phyloP scores from a whole-genome alignment of 2,113 vertebrate genomes.

The Australoheros scitulus region DNA sequence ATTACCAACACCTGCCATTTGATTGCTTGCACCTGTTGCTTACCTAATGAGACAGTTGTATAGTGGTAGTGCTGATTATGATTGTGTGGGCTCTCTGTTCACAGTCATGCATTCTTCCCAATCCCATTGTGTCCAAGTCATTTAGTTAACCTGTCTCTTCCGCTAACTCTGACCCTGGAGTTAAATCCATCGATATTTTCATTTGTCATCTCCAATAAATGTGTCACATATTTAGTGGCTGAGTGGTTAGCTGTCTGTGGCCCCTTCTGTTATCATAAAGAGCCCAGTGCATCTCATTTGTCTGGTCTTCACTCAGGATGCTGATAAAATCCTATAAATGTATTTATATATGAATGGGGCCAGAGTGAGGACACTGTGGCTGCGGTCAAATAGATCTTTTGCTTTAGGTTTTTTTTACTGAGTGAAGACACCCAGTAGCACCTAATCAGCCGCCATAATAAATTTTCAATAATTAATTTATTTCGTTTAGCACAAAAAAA shows the following conservation, averaged over 20 bases:
- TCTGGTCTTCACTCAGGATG: conserved; percentile 7
- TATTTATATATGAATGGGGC: background rate
- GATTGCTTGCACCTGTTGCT: conserved; percentile 60
- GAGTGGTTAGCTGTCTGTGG: conserved; percentile 44
- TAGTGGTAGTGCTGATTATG: conserved; percentile 34
- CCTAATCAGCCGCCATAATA: too few species aligned
- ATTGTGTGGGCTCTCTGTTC: background rate
- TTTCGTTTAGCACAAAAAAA: too few species aligned
- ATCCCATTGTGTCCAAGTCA: conserved; percentile 1
- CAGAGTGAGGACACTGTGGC: background rate
- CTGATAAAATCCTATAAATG: background rate
- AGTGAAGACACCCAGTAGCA: background rate
- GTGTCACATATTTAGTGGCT: conserved; percentile 54
- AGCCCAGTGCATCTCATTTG: conserved; percentile 36
- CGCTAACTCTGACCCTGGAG: conserved; percentile 34
- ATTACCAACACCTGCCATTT: conserved; percentile 62
- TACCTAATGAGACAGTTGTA: conserved; percentile 24
- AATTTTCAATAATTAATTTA: too few species aligned
- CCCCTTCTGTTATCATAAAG: conserved; percentile 37
- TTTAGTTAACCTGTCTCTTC: conserved; percentile 34
- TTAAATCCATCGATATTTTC: conserved; percentile 56
- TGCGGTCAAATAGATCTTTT: background rate
- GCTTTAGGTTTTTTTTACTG: background rate
- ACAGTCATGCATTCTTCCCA: background rate
- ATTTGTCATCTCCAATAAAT: conserved; percentile 66